Percentiles rank a stretch among this genome's conserved stretches.
Conservation (phyloP, 2,113 vertebrate species). For the Empidonax traillii region DNA sequence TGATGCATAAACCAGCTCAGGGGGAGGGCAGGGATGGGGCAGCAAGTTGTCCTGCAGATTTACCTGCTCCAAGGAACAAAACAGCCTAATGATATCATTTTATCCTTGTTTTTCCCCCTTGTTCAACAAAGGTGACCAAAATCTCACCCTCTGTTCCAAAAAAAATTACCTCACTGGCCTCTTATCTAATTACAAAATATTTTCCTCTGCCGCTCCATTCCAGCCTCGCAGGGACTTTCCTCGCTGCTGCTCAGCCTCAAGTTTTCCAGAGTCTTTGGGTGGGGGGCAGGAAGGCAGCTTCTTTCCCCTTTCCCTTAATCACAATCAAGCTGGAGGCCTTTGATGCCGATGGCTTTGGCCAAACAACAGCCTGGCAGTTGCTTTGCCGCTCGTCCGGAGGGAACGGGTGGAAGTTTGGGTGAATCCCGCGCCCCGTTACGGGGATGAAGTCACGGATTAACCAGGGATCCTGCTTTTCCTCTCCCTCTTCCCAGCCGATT, state of each 20-base stretch:
- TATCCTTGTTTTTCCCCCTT: neutral
- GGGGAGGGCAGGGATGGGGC: neutral
- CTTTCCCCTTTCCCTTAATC: neutral
- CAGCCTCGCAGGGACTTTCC: neutral
- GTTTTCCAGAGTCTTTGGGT: neutral
- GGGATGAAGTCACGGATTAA: neutral
- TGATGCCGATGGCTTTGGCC: neutral
- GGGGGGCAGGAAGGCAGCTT: neutral
- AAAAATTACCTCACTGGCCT: neutral
- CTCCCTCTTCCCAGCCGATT: neutral
- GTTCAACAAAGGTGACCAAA: neutral
- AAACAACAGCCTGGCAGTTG: neutral
- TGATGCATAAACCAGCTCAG: neutral
- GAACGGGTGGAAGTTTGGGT: neutral
- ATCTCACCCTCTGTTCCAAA: neutral
- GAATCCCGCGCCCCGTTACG: neutral
- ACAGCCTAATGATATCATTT: fast-evolving
- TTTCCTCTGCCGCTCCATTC: neutral
- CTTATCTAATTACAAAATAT: slow-evolving; percentile 22
- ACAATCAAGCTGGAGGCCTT: neutral
- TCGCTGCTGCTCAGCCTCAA: neutral
- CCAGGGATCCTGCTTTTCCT: neutral
- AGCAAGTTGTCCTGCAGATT: neutral
- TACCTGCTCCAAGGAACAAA: neutral
- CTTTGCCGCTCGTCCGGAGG: fast-evolving